A percentile compares a stretch with the other conserved stretches of the same genome.
These are phyloP conservation scores for Phalanger gymnotis DNA, from an alignment of 2,797 vertebrate species.

Conservation along the genomic window DNA sequence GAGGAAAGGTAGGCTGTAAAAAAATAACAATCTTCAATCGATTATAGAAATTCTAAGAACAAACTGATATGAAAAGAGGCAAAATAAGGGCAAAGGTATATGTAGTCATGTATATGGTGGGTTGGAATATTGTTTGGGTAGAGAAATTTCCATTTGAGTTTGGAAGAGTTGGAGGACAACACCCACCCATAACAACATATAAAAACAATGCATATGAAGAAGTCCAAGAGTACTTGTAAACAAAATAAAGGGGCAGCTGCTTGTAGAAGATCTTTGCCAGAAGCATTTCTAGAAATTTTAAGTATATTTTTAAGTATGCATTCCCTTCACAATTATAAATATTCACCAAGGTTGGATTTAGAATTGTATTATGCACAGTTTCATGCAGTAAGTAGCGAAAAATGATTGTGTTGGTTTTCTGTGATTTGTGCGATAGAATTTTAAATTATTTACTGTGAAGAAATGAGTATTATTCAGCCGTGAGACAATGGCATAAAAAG, in stretches of 20 bases:
- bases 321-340: slow-evolving; percentile 50
- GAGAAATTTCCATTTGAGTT: slow-evolving; percentile 35
- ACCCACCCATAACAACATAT: not conserved
- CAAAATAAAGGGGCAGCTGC: not conserved
- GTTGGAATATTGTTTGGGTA: not conserved
- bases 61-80: not conserved
- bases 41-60: not conserved
- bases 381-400: not conserved
- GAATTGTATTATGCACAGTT: not conserved
- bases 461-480: not conserved
- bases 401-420: slow-evolving; percentile 1
- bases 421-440: not conserved
- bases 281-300: not conserved
- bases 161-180: slow-evolving; percentile 15
- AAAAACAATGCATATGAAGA: not conserved
- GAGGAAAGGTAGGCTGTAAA: not conserved
- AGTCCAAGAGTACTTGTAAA: not conserved
- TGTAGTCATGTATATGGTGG: not conserved
- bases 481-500: not conserved
- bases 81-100: not conserved
- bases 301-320: slow-evolving; percentile 50
- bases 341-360: not conserved
- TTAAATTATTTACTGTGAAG: slow-evolving; percentile 20
- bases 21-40: not conserved
- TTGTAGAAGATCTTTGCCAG: slow-evolving; percentile 56